Percentiles rank a stretch among this genome's conserved stretches.
Conservation (phyloP, 2,797 vertebrate genomes). For the Cygnus olor region DNA sequence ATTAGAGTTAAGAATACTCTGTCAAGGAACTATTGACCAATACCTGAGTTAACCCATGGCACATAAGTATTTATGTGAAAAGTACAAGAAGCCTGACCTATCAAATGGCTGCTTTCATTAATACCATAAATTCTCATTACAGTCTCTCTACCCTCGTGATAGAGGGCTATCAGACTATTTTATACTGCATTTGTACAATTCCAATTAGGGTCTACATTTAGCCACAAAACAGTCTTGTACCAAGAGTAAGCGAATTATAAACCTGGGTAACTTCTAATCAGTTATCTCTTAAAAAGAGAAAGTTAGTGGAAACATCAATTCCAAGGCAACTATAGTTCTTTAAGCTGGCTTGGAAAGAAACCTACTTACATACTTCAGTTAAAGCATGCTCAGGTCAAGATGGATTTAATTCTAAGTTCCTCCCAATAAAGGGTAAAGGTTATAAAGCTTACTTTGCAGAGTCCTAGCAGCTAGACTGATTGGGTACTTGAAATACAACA, state of each 20-base stretch:
- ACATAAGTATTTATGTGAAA: neutral
- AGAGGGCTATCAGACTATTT: neutral
- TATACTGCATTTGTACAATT: neutral
- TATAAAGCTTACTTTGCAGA: neutral
- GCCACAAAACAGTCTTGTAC: neutral
- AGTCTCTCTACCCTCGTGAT: rapidly evolving
- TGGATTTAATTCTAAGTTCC: neutral
- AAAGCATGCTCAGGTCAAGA: neutral
- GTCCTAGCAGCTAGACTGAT: neutral
- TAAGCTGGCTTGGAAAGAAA: neutral
- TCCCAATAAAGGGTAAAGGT: rapidly evolving
- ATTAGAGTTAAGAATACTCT: conserved; percentile 67
- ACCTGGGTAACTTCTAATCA: neutral
- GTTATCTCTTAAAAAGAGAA: neutral
- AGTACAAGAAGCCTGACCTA: neutral
- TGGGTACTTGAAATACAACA: neutral
- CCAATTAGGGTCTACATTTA: neutral
- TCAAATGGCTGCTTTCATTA: neutral
- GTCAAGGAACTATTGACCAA: conserved; percentile 18
- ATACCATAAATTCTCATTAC: neutral
- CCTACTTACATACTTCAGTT: neutral
- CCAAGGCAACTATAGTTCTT: neutral
- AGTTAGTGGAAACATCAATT: neutral
- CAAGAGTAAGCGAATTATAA: neutral
- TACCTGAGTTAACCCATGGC: conserved; percentile 37